phyloP scores from a whole-genome alignment of 2,797 vertebrate genomes.

The Linurgus olivaceus region DNA sequence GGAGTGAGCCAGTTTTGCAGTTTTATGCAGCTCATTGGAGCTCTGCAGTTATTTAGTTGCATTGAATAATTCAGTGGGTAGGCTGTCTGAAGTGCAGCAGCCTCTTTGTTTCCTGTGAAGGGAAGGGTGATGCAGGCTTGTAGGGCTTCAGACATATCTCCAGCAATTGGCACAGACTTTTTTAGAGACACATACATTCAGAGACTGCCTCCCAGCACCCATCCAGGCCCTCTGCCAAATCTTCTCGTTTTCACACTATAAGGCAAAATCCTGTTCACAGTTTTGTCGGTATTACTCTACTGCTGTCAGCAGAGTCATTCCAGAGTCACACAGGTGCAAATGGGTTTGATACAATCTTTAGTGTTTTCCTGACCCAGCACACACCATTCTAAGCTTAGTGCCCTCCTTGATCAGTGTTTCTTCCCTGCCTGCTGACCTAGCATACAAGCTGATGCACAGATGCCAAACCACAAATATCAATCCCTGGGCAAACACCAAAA shows the following conservation, averaged over 20 bases:
- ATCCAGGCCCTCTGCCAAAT: background rate
- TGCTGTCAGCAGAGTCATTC: background rate
- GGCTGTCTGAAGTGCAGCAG: background rate
- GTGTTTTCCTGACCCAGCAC: background rate
- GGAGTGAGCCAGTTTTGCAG: background rate
- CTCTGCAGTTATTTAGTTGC: constrained; percentile 15
- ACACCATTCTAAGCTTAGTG: background rate
- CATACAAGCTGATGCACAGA: background rate
- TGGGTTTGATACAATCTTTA: background rate
- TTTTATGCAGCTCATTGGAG: background rate
- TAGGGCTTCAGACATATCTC: background rate
- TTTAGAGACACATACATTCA: background rate
- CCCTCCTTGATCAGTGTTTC: background rate
- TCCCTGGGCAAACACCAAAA: background rate
- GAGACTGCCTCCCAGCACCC: background rate
- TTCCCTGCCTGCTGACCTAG: background rate
- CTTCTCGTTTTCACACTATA: background rate
- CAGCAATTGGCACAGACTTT: background rate
- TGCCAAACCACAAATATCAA: background rate
- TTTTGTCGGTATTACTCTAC: background rate
- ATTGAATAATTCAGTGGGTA: constrained; percentile 42
- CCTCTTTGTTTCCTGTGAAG: background rate
- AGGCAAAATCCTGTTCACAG: background rate
- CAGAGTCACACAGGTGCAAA: background rate
- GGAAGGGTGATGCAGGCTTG: background rate